phyloP scores from a whole-genome alignment of 2,797 vertebrate species.

The Clangula hyemalis region DNA sequence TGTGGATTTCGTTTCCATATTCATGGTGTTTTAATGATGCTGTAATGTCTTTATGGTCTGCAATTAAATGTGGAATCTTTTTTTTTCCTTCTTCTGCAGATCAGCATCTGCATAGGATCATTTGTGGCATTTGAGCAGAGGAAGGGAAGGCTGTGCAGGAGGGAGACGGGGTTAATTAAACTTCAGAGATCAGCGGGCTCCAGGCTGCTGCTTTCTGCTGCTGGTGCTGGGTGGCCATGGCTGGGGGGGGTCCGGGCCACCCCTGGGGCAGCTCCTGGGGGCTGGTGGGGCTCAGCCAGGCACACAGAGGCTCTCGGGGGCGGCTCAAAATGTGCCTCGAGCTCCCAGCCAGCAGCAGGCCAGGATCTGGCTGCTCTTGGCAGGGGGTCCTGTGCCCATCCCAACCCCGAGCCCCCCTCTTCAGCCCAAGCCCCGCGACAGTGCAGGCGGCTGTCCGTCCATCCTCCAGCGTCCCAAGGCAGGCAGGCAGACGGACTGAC shows the following conservation, averaged over 20 bases:
- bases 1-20: conserved; percentile 70
- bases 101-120: conserved; percentile 42
- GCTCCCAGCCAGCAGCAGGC: not conserved
- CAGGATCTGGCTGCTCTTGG: not conserved
- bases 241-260: not conserved
- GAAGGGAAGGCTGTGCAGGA: not conserved
- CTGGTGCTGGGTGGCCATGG: not conserved
- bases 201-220: not conserved
- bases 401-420: not conserved
- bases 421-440: not conserved
- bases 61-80: conserved; percentile 49
- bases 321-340: not conserved
- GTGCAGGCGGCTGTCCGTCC: accelerated
- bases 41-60: conserved; percentile 51
- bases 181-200: not conserved
- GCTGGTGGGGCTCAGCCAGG: not conserved
- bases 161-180: conserved; percentile 13
- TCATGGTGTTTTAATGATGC: conserved; percentile 62
- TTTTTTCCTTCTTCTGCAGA: not conserved
- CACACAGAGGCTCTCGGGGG: accelerated
- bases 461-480: not conserved
- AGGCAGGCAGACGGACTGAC: not conserved
- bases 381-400: not conserved
- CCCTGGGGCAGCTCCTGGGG: not conserved
- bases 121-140: not conserved